Evolutionary conservation across 2,797 vertebrate genomes (phyloP), one percentile per base, ranked within the genome.

Genomic region (Brotula barbata): DNA sequence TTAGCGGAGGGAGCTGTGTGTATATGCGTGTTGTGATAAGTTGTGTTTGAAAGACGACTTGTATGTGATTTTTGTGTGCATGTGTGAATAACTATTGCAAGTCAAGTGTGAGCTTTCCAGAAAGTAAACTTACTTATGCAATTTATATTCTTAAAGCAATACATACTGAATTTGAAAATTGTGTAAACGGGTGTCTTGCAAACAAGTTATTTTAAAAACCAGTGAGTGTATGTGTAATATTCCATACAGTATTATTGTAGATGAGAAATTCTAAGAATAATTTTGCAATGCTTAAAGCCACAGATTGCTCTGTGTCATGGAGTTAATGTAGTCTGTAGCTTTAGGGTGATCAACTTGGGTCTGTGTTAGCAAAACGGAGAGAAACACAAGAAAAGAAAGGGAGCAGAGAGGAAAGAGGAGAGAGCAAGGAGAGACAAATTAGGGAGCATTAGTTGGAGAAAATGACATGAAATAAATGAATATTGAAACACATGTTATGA

Each of bases 261-360:
- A 65, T n/a, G n/a, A n/a, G n/a, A n/a, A n/a, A n/a, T n/a, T n/a
- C n/a, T n/a, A n/a, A n/a, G n/a, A n/a, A 78, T 72, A 58, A 68
- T 77, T 74, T 75, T 47, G 23, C 37, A 74, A 71, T 70, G 31
- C 63, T 64, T 69, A 70, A 72, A 64, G 46, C 41, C 54, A 17
- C 58, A 37, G 52, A 45, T 73, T 59, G 61, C 72, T 68, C 45
- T 64, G 56, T 67, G 55, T 65, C 65, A 28, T 13, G 34, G 58
- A 71, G 78, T 82, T 77, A 80, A 78, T 76, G 71, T 58, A 73
- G 46, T 68, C 63, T 76, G 37, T 68, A 7, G 67, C 77, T 84
- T 46, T 45, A 73, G 80, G 77, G 46, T 77, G 72, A 82, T 80
- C 74, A 78, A 69, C 65, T 63, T 47, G 20, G 63, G 50, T 58